phyloP scores from a whole-genome alignment of 2,888 invertebrate species.

The Dynastes hyllus region DNA sequence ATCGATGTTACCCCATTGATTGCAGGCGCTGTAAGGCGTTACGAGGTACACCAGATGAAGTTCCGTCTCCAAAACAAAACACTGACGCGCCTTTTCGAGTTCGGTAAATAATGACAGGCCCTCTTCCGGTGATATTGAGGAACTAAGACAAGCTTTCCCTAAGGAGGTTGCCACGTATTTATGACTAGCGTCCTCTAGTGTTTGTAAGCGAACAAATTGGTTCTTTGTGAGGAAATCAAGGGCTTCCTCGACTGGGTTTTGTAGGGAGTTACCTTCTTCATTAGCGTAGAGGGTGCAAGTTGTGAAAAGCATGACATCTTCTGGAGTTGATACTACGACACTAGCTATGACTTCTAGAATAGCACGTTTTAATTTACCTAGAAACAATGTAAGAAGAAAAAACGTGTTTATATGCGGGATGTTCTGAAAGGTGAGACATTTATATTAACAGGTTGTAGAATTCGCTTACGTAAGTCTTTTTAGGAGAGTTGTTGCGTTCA shows the following conservation, averaged over 20 bases:
- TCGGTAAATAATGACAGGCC: conserved; percentile 92
- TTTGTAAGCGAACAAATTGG: conserved; percentile 85
- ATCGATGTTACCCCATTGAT: conserved; percentile 86
- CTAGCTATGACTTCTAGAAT: conserved; percentile 90
- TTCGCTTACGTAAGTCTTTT: too few relatives aligned
- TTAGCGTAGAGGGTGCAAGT: conserved; percentile 83
- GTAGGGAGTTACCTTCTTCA: conserved; percentile 60
- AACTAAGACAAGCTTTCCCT: conserved; percentile 93
- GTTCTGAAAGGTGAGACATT: background rate
- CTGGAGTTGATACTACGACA: conserved; percentile 82
- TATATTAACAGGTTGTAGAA: too few relatives aligned
- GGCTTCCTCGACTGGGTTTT: conserved; percentile 74
- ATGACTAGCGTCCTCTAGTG: conserved; percentile 70
- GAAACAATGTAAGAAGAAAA: background rate
- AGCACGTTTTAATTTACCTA: conserved; percentile 83
- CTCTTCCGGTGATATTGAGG: conserved; percentile 96
- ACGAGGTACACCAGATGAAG: conserved; percentile 96
- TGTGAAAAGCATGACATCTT: conserved; percentile 84
- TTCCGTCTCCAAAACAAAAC: conserved; percentile 94
- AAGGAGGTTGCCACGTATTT: conserved; percentile 86
- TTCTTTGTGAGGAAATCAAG: conserved; percentile 83
- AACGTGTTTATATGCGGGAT: background rate
- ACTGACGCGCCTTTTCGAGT: conserved; percentile 89
- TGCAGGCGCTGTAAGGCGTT: conserved; percentile 92
- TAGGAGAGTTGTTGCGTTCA: too few relatives aligned